Conservation (phyloP, 2,888 invertebrate species). For the Drosophila borborema region DNA sequence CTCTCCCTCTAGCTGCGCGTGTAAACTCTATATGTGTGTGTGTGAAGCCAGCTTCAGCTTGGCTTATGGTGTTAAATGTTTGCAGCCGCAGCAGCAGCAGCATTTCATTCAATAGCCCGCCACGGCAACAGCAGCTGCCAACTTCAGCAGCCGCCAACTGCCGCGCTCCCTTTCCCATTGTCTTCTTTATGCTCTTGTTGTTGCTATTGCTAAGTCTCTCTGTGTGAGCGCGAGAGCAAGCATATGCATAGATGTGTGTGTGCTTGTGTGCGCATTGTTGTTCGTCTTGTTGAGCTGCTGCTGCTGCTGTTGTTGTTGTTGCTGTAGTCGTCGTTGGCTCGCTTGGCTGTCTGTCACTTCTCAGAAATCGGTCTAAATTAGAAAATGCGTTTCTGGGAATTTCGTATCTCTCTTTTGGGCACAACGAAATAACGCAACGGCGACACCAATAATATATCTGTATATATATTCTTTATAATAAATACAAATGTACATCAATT, state of each 20-base stretch:
- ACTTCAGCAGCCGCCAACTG: slow-evolving; percentile 73
- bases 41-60: slow-evolving; percentile 71
- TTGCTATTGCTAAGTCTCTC: slow-evolving; percentile 54
- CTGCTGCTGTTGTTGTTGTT: slow-evolving; percentile 47
- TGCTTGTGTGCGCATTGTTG: slow-evolving; percentile 62
- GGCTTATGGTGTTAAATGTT: slow-evolving; percentile 79
- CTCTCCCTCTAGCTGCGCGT: slow-evolving; percentile 5
- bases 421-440: slow-evolving; percentile 64
- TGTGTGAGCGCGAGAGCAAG: slow-evolving; percentile 44
- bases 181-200: slow-evolving; percentile 26
- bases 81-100: slow-evolving; percentile 71
- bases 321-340: slow-evolving; percentile 52
- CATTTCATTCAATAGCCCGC: slow-evolving; percentile 76
- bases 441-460: slow-evolving; percentile 50
- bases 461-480: slow-evolving; percentile 37
- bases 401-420: slow-evolving; percentile 81
- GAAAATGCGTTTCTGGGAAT: slow-evolving; percentile 84
- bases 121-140: slow-evolving; percentile 69
- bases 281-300: slow-evolving; percentile 72
- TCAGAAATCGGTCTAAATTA: slow-evolving; percentile 84
- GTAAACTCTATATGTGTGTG: slow-evolving; percentile 23
- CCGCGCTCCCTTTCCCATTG: slow-evolving; percentile 51
- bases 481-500: slow-evolving; percentile 34
- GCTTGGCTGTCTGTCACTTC: slow-evolving; percentile 81
- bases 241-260: slow-evolving; percentile 22